Conservation (phyloP, 2,113 vertebrate species). For the Lepus americanus region DNA sequence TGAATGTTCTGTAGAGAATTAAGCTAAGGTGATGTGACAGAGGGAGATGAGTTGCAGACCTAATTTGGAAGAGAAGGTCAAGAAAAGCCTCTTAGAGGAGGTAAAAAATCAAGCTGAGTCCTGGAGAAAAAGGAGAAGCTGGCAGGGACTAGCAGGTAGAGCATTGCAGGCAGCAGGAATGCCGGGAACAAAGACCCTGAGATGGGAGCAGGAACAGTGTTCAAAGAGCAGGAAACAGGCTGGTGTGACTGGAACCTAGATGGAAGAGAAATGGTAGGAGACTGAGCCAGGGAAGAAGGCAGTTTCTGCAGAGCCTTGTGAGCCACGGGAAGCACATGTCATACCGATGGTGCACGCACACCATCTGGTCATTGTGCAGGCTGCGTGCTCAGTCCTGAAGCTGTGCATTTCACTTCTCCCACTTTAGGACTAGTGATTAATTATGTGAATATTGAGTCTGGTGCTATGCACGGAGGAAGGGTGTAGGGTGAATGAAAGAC, state of each 20-base stretch:
- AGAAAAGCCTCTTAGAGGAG: slow-evolving; percentile 25
- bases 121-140: neutral
- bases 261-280: neutral
- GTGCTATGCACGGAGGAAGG: neutral
- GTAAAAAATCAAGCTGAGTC: neutral
- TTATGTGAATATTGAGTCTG: slow-evolving; percentile 50
- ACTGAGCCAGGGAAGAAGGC: neutral
- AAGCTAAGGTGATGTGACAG: neutral
- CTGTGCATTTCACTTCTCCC: slow-evolving; percentile 40
- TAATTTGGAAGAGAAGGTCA: neutral
- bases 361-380: slow-evolving; percentile 55
- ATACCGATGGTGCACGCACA: slow-evolving; percentile 61
- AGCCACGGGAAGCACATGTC: slow-evolving; percentile 60
- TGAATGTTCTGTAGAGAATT: neutral
- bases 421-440: slow-evolving; percentile 57
- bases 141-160: neutral
- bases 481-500: slow-evolving; percentile 31
- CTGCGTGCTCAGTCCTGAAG: slow-evolving; percentile 34
- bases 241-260: neutral
- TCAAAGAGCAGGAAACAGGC: slow-evolving; percentile 23
- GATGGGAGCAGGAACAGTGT: neutral
- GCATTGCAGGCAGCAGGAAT: neutral
- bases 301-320: slow-evolving; percentile 45
- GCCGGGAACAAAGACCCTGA: neutral
- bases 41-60: neutral